Base-by-base conservation (phyloP, 2,888 invertebrate species). In the Myopa testacea region DNA sequence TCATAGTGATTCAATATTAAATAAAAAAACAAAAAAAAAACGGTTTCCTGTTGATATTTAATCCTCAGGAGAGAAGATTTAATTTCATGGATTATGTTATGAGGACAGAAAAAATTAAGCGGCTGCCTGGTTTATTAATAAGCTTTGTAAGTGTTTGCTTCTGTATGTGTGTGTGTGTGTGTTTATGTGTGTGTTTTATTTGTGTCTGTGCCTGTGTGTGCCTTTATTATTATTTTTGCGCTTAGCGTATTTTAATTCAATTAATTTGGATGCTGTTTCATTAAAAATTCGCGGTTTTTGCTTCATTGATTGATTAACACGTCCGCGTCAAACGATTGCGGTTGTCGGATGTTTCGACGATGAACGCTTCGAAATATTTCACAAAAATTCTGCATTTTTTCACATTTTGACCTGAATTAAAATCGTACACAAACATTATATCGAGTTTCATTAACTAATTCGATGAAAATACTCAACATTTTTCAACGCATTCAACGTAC, bases 261-360 rank as follows among this genome's bases (percentile, higher is more conserved):
- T 67, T 70, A 70, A 50, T 55, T 70, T 16, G 26, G n/a, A 37
- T 70, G 34, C 34, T 72, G 16, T 72, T 60, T 40, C 26, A 16
- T 60, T 40, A 60, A 60, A 37, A 12, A 45, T 60, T 62, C 14
- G 26, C 4, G 60, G 40, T 16, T 60, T 34, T 26, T n/a, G 60
- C 52, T 68, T 68, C 45, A 76, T 74, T 50, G 52, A 65, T 65
- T 65, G 65, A 74, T 74, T 34, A 65, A 74, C 65, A 65, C 50
- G 63, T 34, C 8, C 63, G 50, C 10, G 19, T 10, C 45, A 3
- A 45, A 6, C 45, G 55, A 70, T 55, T 70, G 34, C 26, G 6
- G 52, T 14, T 37, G n/a, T 52, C 37, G 34, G 4, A 40, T 67
- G 16, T 67, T 26, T 26, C 26, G 26, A 2, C 26, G 26, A 26